Evolutionary conservation across 2,888 invertebrate species (phyloP).

Genomic region (Pyrrhosoma nymphula): DNA sequence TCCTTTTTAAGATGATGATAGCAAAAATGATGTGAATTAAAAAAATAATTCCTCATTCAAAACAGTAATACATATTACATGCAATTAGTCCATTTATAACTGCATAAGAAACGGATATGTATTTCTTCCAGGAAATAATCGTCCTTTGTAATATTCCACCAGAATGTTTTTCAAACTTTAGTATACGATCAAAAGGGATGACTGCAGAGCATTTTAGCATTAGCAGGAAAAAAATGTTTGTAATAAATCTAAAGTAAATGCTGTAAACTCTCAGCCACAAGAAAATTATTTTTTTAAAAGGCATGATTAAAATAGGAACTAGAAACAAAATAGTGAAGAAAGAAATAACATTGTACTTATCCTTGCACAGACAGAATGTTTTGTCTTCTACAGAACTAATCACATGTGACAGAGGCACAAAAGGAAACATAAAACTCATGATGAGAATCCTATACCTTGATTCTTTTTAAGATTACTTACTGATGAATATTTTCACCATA

Average conservation of each 20-base stretch:
- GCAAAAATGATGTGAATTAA: neutral
- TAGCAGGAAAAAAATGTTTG: neutral
- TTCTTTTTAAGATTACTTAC: neutral
- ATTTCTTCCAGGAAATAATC: neutral
- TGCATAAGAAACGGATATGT: neutral
- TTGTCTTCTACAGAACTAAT: neutral
- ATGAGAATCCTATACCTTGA: neutral
- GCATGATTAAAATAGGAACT: neutral
- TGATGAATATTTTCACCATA: neutral
- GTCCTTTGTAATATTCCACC: neutral
- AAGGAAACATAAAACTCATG: neutral
- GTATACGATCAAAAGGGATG: neutral
- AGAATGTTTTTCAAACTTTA: neutral
- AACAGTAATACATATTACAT: neutral
- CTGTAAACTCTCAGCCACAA: neutral
- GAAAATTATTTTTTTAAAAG: neutral
- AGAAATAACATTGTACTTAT: neutral
- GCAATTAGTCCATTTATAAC: neutral
- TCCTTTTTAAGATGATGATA: neutral
- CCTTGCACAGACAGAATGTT: neutral
- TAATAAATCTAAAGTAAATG: neutral
- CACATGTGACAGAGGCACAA: neutral
- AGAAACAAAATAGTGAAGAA: neutral
- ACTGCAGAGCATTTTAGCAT: neutral
- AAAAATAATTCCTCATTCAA: neutral